Evolutionary conservation across 1,140 invertebrate species (phyloP).

Genomic region (Hylaeus volcanicus): DNA sequence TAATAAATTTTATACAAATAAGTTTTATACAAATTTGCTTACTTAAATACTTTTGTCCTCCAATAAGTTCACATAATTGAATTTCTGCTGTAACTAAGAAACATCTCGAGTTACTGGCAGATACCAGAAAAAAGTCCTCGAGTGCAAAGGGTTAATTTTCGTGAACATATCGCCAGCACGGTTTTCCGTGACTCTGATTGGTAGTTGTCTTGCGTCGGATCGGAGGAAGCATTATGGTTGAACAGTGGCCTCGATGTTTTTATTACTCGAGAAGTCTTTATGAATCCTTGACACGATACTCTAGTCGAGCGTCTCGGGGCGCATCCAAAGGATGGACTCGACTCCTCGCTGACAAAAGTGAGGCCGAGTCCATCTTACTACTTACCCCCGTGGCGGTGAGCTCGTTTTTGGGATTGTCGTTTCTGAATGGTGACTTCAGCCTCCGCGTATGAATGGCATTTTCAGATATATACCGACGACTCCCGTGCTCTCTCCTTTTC

Average conservation of each 20-base stretch:
- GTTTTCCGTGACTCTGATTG: no score
- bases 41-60: no score
- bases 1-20: no score
- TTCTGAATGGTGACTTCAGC: constrained; percentile 62
- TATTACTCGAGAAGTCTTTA: background rate
- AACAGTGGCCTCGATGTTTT: background rate
- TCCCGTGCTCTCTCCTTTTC: constrained; percentile 6
- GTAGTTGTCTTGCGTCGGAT: no score
- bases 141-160: no score
- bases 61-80: no score
- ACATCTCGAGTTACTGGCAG: no score
- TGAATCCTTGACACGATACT: background rate
- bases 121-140: no score
- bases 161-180: no score
- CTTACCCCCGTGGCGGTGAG: constrained; percentile 23
- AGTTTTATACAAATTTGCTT: no score
- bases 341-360: constrained; percentile 30
- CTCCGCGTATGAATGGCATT: constrained; percentile 56
- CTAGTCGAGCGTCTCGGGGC: background rate
- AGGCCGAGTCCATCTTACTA: constrained; percentile 41
- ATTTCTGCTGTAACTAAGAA: no score
- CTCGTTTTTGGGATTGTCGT: constrained; percentile 53
- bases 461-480: constrained; percentile 48
- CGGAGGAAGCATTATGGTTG: no score
- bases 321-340: constrained; percentile 14